Base-by-base conservation (phyloP, 2,888 invertebrate species). In the Raillietiella orientalis region DNA sequence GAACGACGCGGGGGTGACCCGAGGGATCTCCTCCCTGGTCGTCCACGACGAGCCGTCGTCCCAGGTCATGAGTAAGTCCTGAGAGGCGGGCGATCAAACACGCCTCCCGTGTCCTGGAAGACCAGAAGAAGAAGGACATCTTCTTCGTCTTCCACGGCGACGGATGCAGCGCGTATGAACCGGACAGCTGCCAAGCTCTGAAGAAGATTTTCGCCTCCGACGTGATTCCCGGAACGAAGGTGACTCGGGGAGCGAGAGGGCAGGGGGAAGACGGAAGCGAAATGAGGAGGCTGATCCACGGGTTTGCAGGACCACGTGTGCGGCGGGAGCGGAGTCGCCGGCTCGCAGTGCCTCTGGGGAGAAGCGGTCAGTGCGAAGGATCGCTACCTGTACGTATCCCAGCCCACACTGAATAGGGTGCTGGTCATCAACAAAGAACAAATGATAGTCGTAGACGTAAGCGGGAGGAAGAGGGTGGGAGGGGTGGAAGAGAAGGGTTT, bases 111-210 rank as follows among this genome's bases (percentile, higher is more conserved):
- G n/a, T n/a, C n/a, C n/a, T n/a, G n/a, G n/a, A n/a, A n/a, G n/a
- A n/a, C n/a, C n/a, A 2, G 36, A 35, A 24, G 36, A 37, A 29
- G 28, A 31, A 5, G 22, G 47, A 57, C n/a, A 38, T 60, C 34
- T 66, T 67, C 45, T 60, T 66, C 39, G 62, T 65, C 8, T 67
- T 67, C 45, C 65, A 67, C 45, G 62, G 64, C 36, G 58, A 62
- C 52, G 69, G 69, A 14, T 59, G 66, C 36, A 60, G 62, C 2
- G 56, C 66, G 22, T 66, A 66, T 45, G 64, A 66, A 35, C 65
- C 67, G 1, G 55, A 56, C 15, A 56, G 59, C 25, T 69, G 69
- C 40, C 52, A 62, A 24, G 50, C 65, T 8, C 57, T 60, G 37
- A 64, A 66, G 43, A 58, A 62, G 41, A 65, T 67, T 33, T 57